Percentiles rank a stretch among this genome's conserved stretches.
Conservation (phyloP, 1,140 invertebrate genomes). For the Nephotettix cincticeps region DNA sequence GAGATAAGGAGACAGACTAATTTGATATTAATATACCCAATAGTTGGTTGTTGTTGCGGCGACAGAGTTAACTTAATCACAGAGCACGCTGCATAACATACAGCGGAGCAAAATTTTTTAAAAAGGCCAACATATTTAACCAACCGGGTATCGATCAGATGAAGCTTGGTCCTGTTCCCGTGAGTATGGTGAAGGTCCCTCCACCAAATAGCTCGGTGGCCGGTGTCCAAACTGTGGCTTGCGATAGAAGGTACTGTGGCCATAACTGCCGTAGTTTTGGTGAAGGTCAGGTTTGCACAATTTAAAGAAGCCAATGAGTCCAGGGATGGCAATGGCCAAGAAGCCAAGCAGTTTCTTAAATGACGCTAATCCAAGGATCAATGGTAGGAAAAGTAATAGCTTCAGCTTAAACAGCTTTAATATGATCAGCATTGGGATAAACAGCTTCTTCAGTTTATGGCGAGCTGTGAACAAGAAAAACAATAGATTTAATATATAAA, state of each 20-base stretch:
- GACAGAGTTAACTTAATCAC: too few relatives aligned
- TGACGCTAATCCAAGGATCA: slow-evolving; percentile 76
- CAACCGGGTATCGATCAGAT: not conserved
- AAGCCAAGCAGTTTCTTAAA: slow-evolving; percentile 81
- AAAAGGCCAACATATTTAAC: too few relatives aligned
- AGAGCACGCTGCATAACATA: too few relatives aligned
- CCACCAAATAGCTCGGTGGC: not conserved
- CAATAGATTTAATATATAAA: too few relatives aligned
- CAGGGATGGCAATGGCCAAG: slow-evolving; percentile 70
- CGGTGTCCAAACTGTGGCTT: slow-evolving; percentile 31
- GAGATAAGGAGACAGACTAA: too few relatives aligned
- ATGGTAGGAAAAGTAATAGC: slow-evolving; percentile 72
- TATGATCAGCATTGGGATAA: slow-evolving; percentile 76
- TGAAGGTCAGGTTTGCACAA: slow-evolving; percentile 61
- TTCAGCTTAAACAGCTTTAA: slow-evolving; percentile 83
- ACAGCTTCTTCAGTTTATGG: slow-evolving; percentile 74
- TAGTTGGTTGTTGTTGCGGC: too few relatives aligned
- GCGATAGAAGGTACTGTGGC: slow-evolving; percentile 49
- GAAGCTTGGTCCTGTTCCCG: not conserved
- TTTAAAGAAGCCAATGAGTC: slow-evolving; percentile 77
- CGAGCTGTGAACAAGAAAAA: slow-evolving; percentile 63
- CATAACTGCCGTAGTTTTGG: slow-evolving; percentile 47
- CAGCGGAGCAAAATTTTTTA: too few relatives aligned
- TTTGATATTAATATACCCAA: too few relatives aligned
- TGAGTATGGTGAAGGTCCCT: slow-evolving; percentile 32